These are phyloP conservation scores for Gymnothorax javanicus DNA, from an alignment of 2,797 vertebrate genomes.

Conservation along the genomic window DNA sequence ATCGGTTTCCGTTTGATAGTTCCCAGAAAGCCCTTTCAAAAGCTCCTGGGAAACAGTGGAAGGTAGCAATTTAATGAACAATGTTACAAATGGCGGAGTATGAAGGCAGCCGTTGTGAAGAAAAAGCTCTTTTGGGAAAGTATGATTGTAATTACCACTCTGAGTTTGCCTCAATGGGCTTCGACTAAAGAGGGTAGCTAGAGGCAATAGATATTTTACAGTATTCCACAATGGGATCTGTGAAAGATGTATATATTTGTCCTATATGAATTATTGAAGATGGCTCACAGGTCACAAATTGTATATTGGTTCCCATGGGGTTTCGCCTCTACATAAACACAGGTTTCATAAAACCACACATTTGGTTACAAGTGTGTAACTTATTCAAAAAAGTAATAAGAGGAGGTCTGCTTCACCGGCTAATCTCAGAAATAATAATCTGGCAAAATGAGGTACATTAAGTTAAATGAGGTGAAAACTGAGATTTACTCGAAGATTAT, in stretches of 20 bases:
- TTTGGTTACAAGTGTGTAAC: background rate
- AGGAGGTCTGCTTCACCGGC: background rate
- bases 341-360: background rate
- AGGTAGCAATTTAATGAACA: conserved; percentile 81
- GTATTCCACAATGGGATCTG: conserved; percentile 68
- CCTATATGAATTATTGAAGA: conserved; percentile 70
- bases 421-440: conserved; percentile 1
- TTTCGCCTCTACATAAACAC: background rate
- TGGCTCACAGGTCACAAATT: conserved; percentile 44
- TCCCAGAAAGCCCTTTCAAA: conserved; percentile 79
- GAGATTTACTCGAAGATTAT: background rate
- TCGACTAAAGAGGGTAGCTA: conserved; percentile 71
- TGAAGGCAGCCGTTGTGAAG: conserved; percentile 69
- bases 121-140: conserved; percentile 68
- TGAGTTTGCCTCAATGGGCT: conserved; percentile 67
- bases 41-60: conserved; percentile 71
- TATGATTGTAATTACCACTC: conserved; percentile 77
- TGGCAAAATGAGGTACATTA: background rate
- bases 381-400: background rate
- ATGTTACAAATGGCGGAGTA: conserved; percentile 75
- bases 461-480: background rate
- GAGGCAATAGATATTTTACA: conserved; percentile 68
- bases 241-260: conserved; percentile 58
- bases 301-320: background rate
- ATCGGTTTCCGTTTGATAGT: conserved; percentile 71